Evolutionary conservation across 2,797 vertebrate species (phyloP), one percentile per base, ranked within the genome.

Genomic region (Lacerta bilineata): DNA sequence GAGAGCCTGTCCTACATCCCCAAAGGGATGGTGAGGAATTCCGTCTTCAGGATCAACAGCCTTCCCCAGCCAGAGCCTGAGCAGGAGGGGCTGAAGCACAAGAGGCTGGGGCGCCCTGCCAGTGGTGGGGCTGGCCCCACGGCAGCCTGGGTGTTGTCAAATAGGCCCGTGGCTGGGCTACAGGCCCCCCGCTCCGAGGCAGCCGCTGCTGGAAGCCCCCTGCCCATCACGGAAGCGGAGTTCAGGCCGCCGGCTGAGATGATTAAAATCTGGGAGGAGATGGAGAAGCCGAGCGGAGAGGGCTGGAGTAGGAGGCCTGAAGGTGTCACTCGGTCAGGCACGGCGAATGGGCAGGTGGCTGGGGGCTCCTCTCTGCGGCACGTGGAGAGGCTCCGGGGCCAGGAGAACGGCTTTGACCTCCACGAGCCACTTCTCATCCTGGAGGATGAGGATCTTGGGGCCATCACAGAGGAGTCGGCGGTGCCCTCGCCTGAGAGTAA

Each of bases 1-100:
- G 98, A 99, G 94, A 99, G 99, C 92, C 97, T 99, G 41, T 98
- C 98, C 46, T 99, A 98, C 77, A 99, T 99, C 85, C 99, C 99
- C 72, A 97, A 98, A 5, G 99, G 99, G 36, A 93, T 99, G 80
- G 98, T 99, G 50, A 97, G 97, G 18, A 98, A 98, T 89, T 97
- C 98, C 0, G 97, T 99, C 83, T 97, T 91, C 92, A 98, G 98
- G 90, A 96, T 99, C 78, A 98, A 98, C 77, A 96, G 93, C 74
- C 88, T 96, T 69, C 98, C 98, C 0, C 93, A 94, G 90, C 96
- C 97, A 4, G 96, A 97, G 68, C 86, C 83, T 0, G 61, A 85
- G 39, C 81, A 68, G 77, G 69, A 87, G 36, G n/a, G n/a, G 80
- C 78, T 13, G 17, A 80, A 25, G 83, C 85, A 18, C 29, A 85